These are phyloP conservation scores for Perca flavescens DNA, from an alignment of 2,113 vertebrate genomes.

Conservation along the genomic window DNA sequence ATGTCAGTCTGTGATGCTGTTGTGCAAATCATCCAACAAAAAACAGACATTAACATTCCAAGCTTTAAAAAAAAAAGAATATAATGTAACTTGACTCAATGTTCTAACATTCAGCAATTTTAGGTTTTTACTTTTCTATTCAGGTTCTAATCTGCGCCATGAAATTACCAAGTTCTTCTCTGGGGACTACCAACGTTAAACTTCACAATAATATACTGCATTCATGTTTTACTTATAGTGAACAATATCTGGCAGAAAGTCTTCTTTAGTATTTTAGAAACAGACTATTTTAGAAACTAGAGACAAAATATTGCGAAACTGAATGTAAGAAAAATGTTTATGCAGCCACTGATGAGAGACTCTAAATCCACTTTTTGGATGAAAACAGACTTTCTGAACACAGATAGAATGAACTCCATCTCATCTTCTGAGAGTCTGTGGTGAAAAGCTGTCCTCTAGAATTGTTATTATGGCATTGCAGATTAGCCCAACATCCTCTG, in stretches of 20 bases:
- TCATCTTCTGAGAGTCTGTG: conserved; percentile 22
- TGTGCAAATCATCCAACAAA: neutral
- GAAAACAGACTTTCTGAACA: neutral
- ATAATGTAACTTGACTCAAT: neutral
- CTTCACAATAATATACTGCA: too few relatives aligned
- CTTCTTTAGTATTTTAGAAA: neutral
- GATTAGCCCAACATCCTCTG: conserved; percentile 30
- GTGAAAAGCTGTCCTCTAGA: conserved; percentile 22
- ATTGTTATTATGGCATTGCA: conserved; percentile 1
- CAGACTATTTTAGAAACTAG: too few relatives aligned
- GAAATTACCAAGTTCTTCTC: too few relatives aligned
- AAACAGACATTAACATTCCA: neutral
- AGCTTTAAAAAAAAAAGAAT: neutral
- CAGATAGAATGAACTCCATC: neutral
- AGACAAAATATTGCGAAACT: neutral
- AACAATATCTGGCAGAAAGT: neutral
- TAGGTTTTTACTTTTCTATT: too few relatives aligned
- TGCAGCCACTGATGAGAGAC: neutral
- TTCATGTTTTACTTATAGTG: neutral
- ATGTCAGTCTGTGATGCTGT: neutral
- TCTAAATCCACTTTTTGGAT: neutral
- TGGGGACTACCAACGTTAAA: too few relatives aligned
- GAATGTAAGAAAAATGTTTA: neutral
- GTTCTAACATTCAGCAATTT: too few relatives aligned
- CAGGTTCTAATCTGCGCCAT: too few relatives aligned